Base-by-base conservation (phyloP, 2,797 vertebrate species). In the Crenuchus spilurus region DNA sequence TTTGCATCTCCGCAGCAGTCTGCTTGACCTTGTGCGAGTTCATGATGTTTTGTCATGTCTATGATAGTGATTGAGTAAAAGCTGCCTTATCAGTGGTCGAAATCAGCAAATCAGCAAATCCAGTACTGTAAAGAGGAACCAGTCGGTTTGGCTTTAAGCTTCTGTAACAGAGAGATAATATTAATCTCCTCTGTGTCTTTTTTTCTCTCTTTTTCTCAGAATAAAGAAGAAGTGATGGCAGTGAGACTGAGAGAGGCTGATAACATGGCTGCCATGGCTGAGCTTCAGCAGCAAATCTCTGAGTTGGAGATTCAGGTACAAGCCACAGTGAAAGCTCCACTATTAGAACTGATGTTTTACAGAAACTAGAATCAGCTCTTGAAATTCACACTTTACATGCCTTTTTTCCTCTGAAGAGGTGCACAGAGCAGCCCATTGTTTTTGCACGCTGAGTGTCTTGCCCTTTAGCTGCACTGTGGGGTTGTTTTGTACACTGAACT, bases 141-240 rank as follows among this genome's bases (percentile, higher is more conserved):
- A 33, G 58, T 39, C 48, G 78, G 70, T 84, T 82, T 69, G 75
- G 76, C 79, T 84, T 78, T 81, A 41, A 65, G n/a, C 20, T 44
- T 67, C 41, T 73, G 44, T 70, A 72, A 39, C 24, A 70, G 52
- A 78, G 8, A 76, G 70, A 67, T 63, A 54, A 63, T 54, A 20
- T 67, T 31, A 13, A 52, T 31, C 13, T 4, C 28, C 7, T 55
- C 57, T 44, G 14, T 61, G 18, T 37, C 41, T 30, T 35, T n/a
- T 35, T n/a, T 41, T 64, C 1, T 51, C 10, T 64, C 7, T 72
- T 18, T 52, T 11, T 63, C 24, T 64, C 87, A 99, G 98, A 97
- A 92, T 86, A 99, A 99, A 77, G 98, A 99, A 86, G 96, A 98
- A 80, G 95, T 99, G 84, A 99, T 99, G 97, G 95, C 97, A 2